phyloP scores from a whole-genome alignment of 2,888 invertebrate genomes.

The Drosophila kokeensis region DNA sequence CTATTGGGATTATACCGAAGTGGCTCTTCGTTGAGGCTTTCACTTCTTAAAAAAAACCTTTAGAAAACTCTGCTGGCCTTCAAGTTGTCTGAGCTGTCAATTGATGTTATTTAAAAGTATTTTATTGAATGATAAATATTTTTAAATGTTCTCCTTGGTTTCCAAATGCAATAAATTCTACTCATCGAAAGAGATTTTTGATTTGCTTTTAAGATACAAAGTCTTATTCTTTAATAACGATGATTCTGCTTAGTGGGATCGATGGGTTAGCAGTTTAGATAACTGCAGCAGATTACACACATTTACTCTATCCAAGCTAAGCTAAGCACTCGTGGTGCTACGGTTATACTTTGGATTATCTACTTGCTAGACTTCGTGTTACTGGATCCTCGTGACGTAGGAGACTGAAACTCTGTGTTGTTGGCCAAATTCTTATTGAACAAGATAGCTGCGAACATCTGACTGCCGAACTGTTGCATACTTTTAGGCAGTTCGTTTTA shows the following conservation, averaged over 20 bases:
- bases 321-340: not conserved
- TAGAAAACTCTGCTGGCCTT: not conserved
- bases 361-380: not conserved
- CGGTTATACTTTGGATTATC: accelerated
- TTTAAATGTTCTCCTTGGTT: not conserved
- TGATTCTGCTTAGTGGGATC: not conserved
- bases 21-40: not conserved
- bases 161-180: not conserved
- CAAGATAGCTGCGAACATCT: too few species aligned
- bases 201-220: not conserved
- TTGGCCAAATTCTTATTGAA: too few species aligned
- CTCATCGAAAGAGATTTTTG: not conserved
- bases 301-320: not conserved
- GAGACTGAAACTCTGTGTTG: not conserved
- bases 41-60: not conserved
- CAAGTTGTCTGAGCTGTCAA: not conserved
- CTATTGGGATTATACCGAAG: not conserved
- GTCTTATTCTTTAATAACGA: not conserved
- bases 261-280: not conserved
- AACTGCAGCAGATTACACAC: not conserved
- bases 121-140: too few species aligned
- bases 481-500: too few species aligned
- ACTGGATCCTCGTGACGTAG: not conserved
- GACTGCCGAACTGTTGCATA: too few species aligned
- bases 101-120: too few species aligned